Conservation (phyloP, 2,888 invertebrate genomes). For the Zonitis immaculata region DNA sequence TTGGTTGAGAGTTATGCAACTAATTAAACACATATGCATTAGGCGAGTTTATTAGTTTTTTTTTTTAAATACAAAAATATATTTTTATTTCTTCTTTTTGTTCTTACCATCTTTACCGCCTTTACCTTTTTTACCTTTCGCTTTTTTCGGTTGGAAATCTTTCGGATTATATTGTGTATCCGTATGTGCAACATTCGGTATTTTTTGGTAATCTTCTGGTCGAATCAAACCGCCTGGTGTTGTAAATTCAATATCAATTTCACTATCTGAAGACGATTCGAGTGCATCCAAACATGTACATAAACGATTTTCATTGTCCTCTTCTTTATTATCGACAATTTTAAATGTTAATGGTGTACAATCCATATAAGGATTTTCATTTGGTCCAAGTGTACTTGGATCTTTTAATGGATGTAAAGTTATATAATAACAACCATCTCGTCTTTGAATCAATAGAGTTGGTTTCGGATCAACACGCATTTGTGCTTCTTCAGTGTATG, state of each 20-base stretch:
- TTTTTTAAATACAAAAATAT: no score
- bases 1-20: not conserved
- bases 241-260: constrained; percentile 67
- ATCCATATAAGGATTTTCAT: constrained; percentile 64
- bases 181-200: constrained; percentile 51
- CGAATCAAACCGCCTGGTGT: constrained; percentile 66
- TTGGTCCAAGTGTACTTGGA: constrained; percentile 52
- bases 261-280: constrained; percentile 54
- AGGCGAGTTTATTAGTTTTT: not conserved
- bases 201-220: constrained; percentile 50
- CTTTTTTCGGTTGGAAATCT: constrained; percentile 43
- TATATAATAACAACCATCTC: constrained; percentile 61
- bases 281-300: constrained; percentile 24
- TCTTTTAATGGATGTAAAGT: constrained; percentile 65
- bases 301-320: constrained; percentile 50
- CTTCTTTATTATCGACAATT: constrained; percentile 54
- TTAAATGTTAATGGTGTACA: constrained; percentile 66
- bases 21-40: not conserved
- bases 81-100: no score
- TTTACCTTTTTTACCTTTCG: constrained; percentile 22
- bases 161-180: constrained; percentile 59
- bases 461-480: constrained; percentile 56
- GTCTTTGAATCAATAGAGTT: constrained; percentile 60
- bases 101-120: not conserved
- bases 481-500: constrained; percentile 35